A percentile compares a stretch with the other conserved stretches of the same genome.
These are phyloP conservation scores for Actinia tenebrosa DNA, from an alignment of 64 coral and sea anemone species.

Conservation along the genomic window DNA sequence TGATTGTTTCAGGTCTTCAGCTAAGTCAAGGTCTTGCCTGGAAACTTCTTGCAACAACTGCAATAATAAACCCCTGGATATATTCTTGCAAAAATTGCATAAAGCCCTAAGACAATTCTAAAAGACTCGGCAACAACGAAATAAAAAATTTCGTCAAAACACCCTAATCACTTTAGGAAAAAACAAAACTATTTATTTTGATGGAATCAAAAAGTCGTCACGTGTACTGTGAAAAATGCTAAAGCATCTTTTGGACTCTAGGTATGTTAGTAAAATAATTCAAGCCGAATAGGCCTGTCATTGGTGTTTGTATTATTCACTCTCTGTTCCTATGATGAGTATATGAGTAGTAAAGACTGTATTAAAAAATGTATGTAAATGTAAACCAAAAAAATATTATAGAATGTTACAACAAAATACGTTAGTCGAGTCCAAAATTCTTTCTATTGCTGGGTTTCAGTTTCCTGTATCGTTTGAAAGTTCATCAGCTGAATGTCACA, in stretches of 20 bases:
- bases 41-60: too few species aligned
- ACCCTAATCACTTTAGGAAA: neutral
- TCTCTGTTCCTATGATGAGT: neutral
- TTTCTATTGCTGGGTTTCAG: too few species aligned
- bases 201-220: neutral
- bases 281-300: neutral
- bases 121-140: neutral
- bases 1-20: too few species aligned
- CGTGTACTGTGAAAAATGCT: neutral
- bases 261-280: neutral
- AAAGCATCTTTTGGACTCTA: neutral
- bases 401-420: neutral
- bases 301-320: neutral
- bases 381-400: neutral
- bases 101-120: neutral
- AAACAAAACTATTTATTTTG: neutral
- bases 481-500: too few species aligned
- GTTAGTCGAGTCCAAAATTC: too few species aligned
- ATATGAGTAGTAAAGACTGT: neutral
- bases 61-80: too few species aligned
- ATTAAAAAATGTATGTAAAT: neutral
- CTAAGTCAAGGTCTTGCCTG: too few species aligned
- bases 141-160: neutral
- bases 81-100: too few species aligned
- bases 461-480: too few species aligned